phyloP scores from a whole-genome alignment of 2,888 invertebrate genomes.

The Plutella xylostella region DNA sequence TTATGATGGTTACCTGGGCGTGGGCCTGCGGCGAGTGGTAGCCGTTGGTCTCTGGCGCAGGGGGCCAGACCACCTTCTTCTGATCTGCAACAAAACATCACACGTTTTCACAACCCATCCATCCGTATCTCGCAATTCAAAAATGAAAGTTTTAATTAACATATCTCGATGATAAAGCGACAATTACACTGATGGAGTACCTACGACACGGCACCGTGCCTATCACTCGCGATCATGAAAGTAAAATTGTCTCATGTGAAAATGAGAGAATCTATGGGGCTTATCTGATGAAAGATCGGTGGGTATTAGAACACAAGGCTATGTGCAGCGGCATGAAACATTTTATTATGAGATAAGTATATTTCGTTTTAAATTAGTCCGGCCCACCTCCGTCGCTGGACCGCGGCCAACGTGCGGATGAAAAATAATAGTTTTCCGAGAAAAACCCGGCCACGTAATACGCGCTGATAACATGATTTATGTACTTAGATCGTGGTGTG shows the following conservation, averaged over 20 bases:
- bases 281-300: no score
- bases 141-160: not conserved
- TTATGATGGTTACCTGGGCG: no score
- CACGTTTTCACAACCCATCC: not conserved
- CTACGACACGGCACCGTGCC: no score
- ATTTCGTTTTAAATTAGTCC: constrained; percentile 54
- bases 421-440: constrained; percentile 37
- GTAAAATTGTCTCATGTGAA: no score
- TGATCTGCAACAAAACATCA: constrained; percentile 72
- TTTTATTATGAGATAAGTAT: constrained; percentile 55
- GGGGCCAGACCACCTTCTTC: constrained; percentile 91
- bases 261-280: no score
- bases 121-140: no score
- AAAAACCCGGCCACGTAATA: constrained; percentile 1
- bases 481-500: no score
- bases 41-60: constrained; percentile 76
- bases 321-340: no score
- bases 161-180: not conserved
- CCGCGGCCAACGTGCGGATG: constrained; percentile 38
- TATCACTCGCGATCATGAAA: no score
- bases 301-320: no score
- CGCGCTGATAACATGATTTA: constrained; percentile 7
- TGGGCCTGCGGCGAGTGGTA: constrained; percentile 67
- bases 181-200: not conserved
- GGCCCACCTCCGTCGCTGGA: constrained; percentile 47